Evolutionary conservation across 1,140 invertebrate genomes (phyloP).

Genomic region (Ctenoplectra terminalis): DNA sequence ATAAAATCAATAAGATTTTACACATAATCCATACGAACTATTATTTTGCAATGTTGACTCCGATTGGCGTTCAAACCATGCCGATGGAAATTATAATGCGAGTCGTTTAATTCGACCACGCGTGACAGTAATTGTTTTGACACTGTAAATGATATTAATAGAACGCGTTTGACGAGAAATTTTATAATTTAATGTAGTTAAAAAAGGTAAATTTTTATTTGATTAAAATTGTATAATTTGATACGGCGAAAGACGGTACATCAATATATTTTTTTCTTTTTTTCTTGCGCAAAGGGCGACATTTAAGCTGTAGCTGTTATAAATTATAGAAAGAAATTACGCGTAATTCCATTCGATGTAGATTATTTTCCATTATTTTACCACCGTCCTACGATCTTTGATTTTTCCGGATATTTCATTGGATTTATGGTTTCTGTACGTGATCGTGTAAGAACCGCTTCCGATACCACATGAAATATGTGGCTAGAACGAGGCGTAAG

Average conservation of each 20-base stretch:
- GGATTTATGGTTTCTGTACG: slow-evolving; percentile 32
- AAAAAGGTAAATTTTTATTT: no score
- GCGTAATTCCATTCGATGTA: neutral
- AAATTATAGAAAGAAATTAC: neutral
- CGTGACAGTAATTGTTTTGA: neutral
- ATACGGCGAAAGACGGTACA: no score
- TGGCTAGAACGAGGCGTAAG: neutral
- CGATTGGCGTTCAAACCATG: no score
- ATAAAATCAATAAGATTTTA: neutral
- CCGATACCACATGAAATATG: slow-evolving; percentile 27
- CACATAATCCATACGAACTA: neutral
- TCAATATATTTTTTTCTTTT: no score
- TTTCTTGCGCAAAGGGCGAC: no score
- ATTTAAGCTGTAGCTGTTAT: no score
- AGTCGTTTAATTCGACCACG: neutral
- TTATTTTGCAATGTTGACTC: neutral
- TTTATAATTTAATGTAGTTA: no score
- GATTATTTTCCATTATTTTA: slow-evolving; percentile 2
- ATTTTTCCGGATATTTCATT: neutral
- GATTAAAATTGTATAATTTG: no score
- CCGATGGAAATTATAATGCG: no score
- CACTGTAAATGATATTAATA: neutral
- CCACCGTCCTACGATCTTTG: neutral
- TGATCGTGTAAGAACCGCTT: slow-evolving; percentile 4
- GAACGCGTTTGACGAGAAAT: neutral